Evolutionary conservation across 2,888 invertebrate species (phyloP), one percentile per base, ranked within the genome.

Genomic region (Augiades crinisus): DNA sequence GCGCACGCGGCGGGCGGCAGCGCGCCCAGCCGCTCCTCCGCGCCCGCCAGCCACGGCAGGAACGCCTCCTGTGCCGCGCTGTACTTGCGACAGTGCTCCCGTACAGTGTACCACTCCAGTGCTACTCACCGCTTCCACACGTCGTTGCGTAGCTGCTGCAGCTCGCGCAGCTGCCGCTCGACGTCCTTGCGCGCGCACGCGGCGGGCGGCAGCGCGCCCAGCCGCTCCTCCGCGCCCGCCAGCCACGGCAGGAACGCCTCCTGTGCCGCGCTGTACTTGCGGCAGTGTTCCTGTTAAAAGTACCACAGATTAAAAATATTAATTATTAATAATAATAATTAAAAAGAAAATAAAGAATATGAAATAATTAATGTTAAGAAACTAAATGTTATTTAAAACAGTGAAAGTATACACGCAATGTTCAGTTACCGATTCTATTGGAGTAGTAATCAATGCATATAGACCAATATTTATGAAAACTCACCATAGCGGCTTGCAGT

Each of bases 221-320:
- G 87, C 62, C 96, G 95, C 63, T 95, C 95, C 79, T 98, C 98
- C 0, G 96, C 95, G 58, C 95, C 94, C 1, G 94, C 91, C 50
- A 99, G 81, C 98, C 98, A 98, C 0, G 96, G 95, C 0, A 96
- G 83, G 90, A 98, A 97, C 0, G 92, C 90, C 65, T 98, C 98
- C 44, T 96, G 93, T 0, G 95, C 94, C 66, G 94, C 93, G 72
- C 95, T 95, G 87, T 96, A 98, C 73, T 97, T 97, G 63, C 95
- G 95, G 82, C 95, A 97, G 75, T 96, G 97, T 75, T 98, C 98
- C 90, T 90, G 63, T 55, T 3, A 0, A 5, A 12, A 5, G 2
- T 0, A 12, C n/a, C 22, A 22, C 22, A 22, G 2, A 6, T 6
- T 5, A 6, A 34, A 21, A 10, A 10, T 24, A 8, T 45, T n/a